These are phyloP conservation scores for Catotricha subobsoleta DNA, from an alignment of 2,888 invertebrate genomes.

Conservation along the genomic window DNA sequence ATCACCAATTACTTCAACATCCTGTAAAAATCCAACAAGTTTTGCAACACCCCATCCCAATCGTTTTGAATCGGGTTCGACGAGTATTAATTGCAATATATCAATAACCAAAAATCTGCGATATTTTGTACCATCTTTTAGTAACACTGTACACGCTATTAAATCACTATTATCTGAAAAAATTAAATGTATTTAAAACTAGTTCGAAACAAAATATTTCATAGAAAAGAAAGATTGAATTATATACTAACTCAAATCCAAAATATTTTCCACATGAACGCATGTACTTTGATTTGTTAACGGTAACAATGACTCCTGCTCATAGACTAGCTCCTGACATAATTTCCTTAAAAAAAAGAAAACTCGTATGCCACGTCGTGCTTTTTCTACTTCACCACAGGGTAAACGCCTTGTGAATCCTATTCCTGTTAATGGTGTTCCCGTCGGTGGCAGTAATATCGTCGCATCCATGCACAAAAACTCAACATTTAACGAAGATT, in stretches of 20 bases:
- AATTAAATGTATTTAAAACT: slow-evolving; percentile 8
- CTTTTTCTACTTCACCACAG: slow-evolving; percentile 86
- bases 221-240: slow-evolving; percentile 11
- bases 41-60: slow-evolving; percentile 97
- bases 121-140: slow-evolving; percentile 75
- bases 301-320: slow-evolving; percentile 73
- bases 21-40: slow-evolving; percentile 87
- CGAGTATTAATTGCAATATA: slow-evolving; percentile 82
- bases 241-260: slow-evolving; percentile 71
- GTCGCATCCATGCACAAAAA: slow-evolving; percentile 94
- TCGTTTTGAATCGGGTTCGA: slow-evolving; percentile 87
- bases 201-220: neutral
- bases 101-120: slow-evolving; percentile 94
- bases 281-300: slow-evolving; percentile 73
- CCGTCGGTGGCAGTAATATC: slow-evolving; percentile 83
- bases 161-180: slow-evolving; percentile 88
- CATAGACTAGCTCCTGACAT: slow-evolving; percentile 60
- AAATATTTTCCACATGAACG: slow-evolving; percentile 82
- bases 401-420: slow-evolving; percentile 85
- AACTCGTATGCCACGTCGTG: slow-evolving; percentile 75
- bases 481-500: slow-evolving; percentile 73
- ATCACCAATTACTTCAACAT: slow-evolving; percentile 88
- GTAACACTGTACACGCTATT: slow-evolving; percentile 86
- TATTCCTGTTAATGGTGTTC: slow-evolving; percentile 90
- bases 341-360: slow-evolving; percentile 76